Evolutionary conservation across 2,113 vertebrate species (phyloP).

Genomic region (Trematocara stigmaticum): DNA sequence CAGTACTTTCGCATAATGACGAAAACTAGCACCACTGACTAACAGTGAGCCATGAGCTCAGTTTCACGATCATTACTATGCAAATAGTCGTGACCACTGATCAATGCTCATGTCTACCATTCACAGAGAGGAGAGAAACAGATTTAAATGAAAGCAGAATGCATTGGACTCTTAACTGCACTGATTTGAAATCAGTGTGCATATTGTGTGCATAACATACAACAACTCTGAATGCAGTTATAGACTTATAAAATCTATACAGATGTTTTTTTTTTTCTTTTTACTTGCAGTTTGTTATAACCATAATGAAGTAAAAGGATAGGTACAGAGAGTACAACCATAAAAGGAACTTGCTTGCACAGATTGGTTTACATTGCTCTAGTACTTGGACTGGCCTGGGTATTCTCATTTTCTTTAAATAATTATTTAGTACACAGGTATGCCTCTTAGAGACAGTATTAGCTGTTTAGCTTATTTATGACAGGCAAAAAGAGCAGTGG

Average conservation of each 20-base stretch:
- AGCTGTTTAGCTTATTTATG: neutral
- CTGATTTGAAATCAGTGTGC: neutral
- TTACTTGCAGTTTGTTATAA: neutral
- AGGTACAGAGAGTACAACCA: slow-evolving; percentile 14
- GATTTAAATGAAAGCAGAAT: neutral
- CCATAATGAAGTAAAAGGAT: neutral
- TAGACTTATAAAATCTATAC: neutral
- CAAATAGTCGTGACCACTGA: neutral
- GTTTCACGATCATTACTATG: neutral
- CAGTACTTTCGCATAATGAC: neutral
- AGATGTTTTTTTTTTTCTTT: neutral
- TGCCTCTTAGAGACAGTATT: neutral
- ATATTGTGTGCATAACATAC: neutral
- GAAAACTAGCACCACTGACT: neutral
- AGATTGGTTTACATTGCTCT: slow-evolving; percentile 39
- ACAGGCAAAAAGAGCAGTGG: neutral
- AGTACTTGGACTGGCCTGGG: slow-evolving; percentile 35
- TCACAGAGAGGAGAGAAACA: neutral
- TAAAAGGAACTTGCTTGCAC: slow-evolving; percentile 57
- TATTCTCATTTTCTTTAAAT: slow-evolving; percentile 39
- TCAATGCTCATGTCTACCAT: neutral
- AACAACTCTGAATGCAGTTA: neutral
- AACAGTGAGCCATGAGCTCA: neutral
- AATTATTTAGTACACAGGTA: neutral
- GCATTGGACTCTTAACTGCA: neutral